Percentiles rank a stretch among this genome's conserved stretches.
phyloP scores from a whole-genome alignment of 1,140 invertebrate genomes.

The Hyles vespertilio region DNA sequence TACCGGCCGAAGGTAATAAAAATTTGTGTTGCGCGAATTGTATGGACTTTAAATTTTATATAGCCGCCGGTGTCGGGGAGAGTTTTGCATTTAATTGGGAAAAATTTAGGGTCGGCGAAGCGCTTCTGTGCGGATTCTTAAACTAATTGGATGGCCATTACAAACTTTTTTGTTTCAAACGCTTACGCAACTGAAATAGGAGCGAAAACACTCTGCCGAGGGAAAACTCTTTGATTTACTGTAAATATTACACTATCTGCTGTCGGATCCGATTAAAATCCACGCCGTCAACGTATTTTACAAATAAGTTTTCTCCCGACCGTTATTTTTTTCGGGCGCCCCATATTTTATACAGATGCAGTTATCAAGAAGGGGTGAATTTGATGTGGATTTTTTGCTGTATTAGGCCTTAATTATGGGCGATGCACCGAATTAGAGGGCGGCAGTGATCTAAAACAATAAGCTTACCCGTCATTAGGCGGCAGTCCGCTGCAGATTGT shows the following conservation, averaged over 20 bases:
- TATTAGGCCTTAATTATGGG: constrained; percentile 54
- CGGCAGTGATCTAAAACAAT: constrained; percentile 72
- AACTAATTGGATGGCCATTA: constrained; percentile 71
- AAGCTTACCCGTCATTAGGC: constrained; percentile 60
- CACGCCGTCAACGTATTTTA: constrained; percentile 11
- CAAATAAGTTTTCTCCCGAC: constrained; percentile 17
- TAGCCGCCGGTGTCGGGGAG: constrained; percentile 49
- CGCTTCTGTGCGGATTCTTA: constrained; percentile 71
- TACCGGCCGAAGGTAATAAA: constrained; percentile 69
- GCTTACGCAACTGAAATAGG: constrained; percentile 48
- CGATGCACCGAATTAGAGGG: constrained; percentile 64
- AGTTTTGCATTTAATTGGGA: constrained; percentile 74
- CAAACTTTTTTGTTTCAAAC: constrained; percentile 65
- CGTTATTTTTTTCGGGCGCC: constrained; percentile 34
- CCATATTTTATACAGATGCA: constrained; percentile 49
- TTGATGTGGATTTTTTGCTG: constrained; percentile 44
- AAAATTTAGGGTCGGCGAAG: constrained; percentile 69
- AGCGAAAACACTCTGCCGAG: constrained; percentile 22
- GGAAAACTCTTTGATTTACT: constrained; percentile 2
- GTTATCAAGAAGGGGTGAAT: constrained; percentile 56
- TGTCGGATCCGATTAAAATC: constrained; percentile 21
- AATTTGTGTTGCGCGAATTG: constrained; percentile 75
- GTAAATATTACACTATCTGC: constrained; percentile 1
- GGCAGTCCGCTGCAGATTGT: constrained; percentile 38
- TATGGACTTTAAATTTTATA: constrained; percentile 73